These are phyloP conservation scores for Podotricha telesiphe DNA, from an alignment of 2,888 invertebrate species.

Conservation along the genomic window DNA sequence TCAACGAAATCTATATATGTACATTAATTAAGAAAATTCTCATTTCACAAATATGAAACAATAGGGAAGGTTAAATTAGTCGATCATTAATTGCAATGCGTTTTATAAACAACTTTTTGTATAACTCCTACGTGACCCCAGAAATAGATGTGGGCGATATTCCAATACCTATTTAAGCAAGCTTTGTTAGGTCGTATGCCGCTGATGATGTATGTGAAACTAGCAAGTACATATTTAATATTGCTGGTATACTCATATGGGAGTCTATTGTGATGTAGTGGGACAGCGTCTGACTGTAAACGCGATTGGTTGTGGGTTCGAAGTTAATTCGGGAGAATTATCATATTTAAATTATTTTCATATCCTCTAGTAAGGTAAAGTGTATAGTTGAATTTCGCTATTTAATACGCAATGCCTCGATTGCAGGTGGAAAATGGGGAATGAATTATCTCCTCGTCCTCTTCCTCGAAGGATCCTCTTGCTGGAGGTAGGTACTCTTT, in stretches of 20 bases:
- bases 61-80: conserved; percentile 2
- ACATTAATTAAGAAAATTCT: conserved; percentile 1
- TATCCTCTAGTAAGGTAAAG: too few species aligned
- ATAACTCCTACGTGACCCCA: conserved; percentile 16
- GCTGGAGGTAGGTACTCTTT: too few species aligned
- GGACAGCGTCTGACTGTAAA: neutral
- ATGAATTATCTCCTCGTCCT: too few species aligned
- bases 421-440: too few species aligned
- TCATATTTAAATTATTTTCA: too few species aligned
- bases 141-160: conserved; percentile 15
- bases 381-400: too few species aligned
- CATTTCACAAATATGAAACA: neutral
- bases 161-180: neutral
- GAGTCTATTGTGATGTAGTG: neutral
- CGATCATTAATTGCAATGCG: conserved; percentile 2
- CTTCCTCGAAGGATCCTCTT: too few species aligned
- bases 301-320: too few species aligned
- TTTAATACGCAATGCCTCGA: too few species aligned
- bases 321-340: too few species aligned
- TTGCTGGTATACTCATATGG: neutral
- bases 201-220: neutral
- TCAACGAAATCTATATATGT: neutral
- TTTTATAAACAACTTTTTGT: conserved; percentile 8
- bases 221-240: neutral
- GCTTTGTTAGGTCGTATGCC: neutral